Base-by-base conservation (phyloP, 2,888 invertebrate genomes). In the Parthenolecanium corni region DNA sequence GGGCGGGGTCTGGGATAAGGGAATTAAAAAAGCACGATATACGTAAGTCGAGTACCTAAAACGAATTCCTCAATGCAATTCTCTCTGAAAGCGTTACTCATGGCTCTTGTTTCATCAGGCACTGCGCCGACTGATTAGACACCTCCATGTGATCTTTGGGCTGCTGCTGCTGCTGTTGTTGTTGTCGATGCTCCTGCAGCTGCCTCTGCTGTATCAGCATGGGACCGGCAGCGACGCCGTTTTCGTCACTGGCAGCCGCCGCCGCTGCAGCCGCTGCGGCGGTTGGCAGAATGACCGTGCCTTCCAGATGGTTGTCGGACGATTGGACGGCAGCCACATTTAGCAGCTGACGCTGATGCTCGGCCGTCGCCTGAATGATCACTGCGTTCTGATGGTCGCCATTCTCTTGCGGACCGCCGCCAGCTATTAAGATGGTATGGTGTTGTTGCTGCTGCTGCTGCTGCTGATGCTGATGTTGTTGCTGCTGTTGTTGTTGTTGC, bases 401-500 rank as follows among this genome's bases (percentile, higher is more conserved):
- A 23, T 58, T 58, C 14, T 58, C 58, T 31, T 6, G 9, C 25
- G 47, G 58, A 21, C 31, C 11, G 24, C 36, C 38, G 6, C 49
- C 36, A 31, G 58, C 18, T 16, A 58, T 58, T 16, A 58, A 21
- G 9, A 58, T 58, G 4, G 58, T 49, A 49, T 49, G 58, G 20
- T 58, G 65, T 57, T 66, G 70, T 44, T 71, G 65, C 16, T 65
- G 65, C 46, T 71, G 65, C 16, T 65, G 65, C 31, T 66, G 66
- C 21, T 61, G 65, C 61, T 65, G 68, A 51, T 66, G 69, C 64
- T 69, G 70, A 58, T 69, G 70, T 25, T 68, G 69, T n/a, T 70
- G 69, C 21, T 69, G 69, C 54, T 68, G 70, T 52, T 69, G 67
- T 54, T 70, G 67, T 23, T 70, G 71, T 24, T 71, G 71, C 2